Conservation (phyloP, 2,888 invertebrate species). For the Drosophila anomalata region DNA sequence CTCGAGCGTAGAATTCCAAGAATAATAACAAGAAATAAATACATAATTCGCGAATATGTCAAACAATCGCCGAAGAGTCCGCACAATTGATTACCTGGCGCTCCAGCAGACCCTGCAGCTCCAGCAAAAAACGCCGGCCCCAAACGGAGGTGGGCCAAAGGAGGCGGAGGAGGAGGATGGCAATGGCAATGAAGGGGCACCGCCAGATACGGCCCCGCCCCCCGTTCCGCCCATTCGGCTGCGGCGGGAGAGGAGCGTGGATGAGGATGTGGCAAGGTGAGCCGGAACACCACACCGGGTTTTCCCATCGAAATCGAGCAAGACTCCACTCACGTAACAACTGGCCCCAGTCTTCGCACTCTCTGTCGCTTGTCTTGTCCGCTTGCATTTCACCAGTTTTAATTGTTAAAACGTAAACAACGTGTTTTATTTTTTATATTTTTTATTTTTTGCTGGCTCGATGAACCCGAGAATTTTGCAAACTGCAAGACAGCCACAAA, state of each 20-base stretch:
- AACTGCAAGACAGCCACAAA: conserved; percentile 45
- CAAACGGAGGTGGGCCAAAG: conserved; percentile 2
- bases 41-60: conserved; percentile 58
- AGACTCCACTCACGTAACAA: conserved; percentile 22
- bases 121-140: conserved; percentile 38
- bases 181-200: conserved; percentile 14
- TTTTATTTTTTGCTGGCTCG: conserved; percentile 33
- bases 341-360: neutral
- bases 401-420: conserved; percentile 72
- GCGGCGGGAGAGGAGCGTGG: conserved; percentile 68
- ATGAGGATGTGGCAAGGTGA: conserved; percentile 73
- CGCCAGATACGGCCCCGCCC: conserved; percentile 22
- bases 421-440: conserved; percentile 52
- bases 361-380: conserved; percentile 5
- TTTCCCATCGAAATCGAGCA: conserved; percentile 42
- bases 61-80: conserved; percentile 66
- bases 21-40: conserved; percentile 51
- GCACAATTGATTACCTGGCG: conserved; percentile 69
- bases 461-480: conserved; percentile 44
- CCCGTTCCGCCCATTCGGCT: conserved; percentile 61
- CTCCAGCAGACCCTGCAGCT: conserved; percentile 59
- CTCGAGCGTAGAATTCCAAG: conserved; percentile 55
- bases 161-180: conserved; percentile 21
- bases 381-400: conserved; percentile 51
- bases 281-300: conserved; percentile 31